Evolutionary conservation across 2,888 invertebrate species (phyloP), one percentile per base, ranked within the genome.

Genomic region (Orchesella flavescens): DNA sequence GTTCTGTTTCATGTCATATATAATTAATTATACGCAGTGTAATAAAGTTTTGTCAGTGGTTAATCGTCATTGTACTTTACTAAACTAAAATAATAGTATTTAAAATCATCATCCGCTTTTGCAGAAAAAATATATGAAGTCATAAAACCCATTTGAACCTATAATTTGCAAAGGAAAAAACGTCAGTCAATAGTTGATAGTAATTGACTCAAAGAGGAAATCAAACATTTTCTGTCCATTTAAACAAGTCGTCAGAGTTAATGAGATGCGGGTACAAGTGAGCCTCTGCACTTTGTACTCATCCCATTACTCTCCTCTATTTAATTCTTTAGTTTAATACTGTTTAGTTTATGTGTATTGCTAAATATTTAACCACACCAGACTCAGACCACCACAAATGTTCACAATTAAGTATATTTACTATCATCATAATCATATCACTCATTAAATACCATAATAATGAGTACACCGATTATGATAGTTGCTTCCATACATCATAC

Each of bases 1-100:
- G 84, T 82, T 85, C 73, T 34, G 66, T 82, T 82, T 83, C 72
- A 74, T 57, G 81, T 81, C 73, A 17, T 46, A n/a, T n/a, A n/a
- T n/a, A n/a, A n/a, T n/a, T n/a, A n/a, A n/a, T n/a, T n/a, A n/a
- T n/a, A n/a, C n/a, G n/a, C n/a, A n/a, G n/a, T n/a, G n/a, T n/a
- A n/a, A n/a, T n/a, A n/a, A n/a, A n/a, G n/a, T n/a, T n/a, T n/a
- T n/a, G n/a, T n/a, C n/a, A n/a, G 49, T 12, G 10, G 49, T 49
- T n/a, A 49, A 15, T n/a, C 12, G 49, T 49, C 49, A 49, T 15
- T 2, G 2, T 49, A 49, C 15, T 49, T n/a, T 49, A 49, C 49
- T 3, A 7, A 49, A 49, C n/a, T 7, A 49, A 49, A 15, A 15
- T n/a, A 49, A 15, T n/a, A 49, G 15, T 49, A 49, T 49, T 49